Evolutionary conservation across 1,140 invertebrate genomes (phyloP).

Genomic region (Drosophila murphyi): DNA sequence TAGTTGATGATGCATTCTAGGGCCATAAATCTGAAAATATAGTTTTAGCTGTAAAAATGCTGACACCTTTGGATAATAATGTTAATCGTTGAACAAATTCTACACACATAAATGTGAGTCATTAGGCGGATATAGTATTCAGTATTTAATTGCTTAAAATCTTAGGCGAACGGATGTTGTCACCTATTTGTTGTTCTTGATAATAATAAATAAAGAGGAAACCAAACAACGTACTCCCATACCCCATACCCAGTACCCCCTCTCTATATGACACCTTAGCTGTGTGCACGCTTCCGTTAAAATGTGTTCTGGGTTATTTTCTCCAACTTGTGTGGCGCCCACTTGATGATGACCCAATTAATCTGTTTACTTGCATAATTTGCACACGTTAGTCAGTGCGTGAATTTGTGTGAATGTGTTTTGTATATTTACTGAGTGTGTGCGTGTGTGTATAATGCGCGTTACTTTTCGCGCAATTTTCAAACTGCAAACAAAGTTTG

Average conservation of each 20-base stretch:
- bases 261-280: neutral
- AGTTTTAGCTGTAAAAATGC: neutral
- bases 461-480: slow-evolving; percentile 74
- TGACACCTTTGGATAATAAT: neutral
- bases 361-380: slow-evolving; percentile 82
- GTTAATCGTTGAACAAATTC: neutral
- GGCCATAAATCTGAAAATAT: too few relatives aligned
- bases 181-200: neutral
- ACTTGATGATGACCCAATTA: slow-evolving; percentile 68
- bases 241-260: neutral
- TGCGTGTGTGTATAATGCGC: slow-evolving; percentile 34
- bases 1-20: too few relatives aligned
- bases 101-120: neutral
- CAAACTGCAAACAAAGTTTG: slow-evolving; percentile 72
- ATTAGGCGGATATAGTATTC: slow-evolving; percentile 1
- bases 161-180: slow-evolving; percentile 17
- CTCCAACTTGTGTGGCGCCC: slow-evolving; percentile 5
- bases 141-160: neutral
- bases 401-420: slow-evolving; percentile 42
- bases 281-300: neutral
- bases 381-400: slow-evolving; percentile 72
- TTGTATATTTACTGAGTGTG: neutral
- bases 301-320: slow-evolving; percentile 19
- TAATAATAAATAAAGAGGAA: neutral
- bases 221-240: neutral